These are phyloP conservation scores for Eremobia ochroleuca DNA, from an alignment of 2,888 invertebrate genomes.

Conservation along the genomic window DNA sequence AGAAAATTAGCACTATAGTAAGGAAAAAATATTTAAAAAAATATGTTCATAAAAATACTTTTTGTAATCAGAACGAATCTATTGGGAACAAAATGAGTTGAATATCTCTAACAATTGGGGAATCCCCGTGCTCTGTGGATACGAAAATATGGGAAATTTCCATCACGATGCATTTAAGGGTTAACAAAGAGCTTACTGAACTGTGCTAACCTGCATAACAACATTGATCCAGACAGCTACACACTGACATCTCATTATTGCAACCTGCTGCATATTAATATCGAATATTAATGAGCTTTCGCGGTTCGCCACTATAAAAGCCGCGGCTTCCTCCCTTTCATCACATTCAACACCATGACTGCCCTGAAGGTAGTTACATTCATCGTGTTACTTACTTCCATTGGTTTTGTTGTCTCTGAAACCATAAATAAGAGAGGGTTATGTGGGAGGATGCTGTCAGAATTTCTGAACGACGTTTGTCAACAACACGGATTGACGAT, in stretches of 20 bases:
- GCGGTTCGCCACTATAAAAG: slow-evolving; percentile 63
- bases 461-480: slow-evolving; percentile 47
- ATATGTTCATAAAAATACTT: too few species aligned
- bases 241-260: slow-evolving; percentile 55
- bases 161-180: too few species aligned
- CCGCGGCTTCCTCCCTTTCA: background rate
- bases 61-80: too few species aligned
- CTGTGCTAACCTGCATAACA: slow-evolving; percentile 51
- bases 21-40: too few species aligned
- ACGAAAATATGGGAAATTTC: too few species aligned
- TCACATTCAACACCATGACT: slow-evolving; percentile 35
- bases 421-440: slow-evolving; percentile 15
- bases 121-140: too few species aligned
- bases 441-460: slow-evolving; percentile 67
- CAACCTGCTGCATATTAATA: slow-evolving; percentile 48
- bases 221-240: slow-evolving; percentile 54
- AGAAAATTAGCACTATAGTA: too few species aligned
- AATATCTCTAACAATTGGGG: too few species aligned
- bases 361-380: slow-evolving; percentile 49
- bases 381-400: slow-evolving; percentile 24
- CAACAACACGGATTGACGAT: slow-evolving; percentile 3
- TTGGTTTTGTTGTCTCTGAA: background rate
- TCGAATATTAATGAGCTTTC: slow-evolving; percentile 65
- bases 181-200: slow-evolving; percentile 4
- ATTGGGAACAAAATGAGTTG: too few species aligned